Conservation (phyloP, 2,888 invertebrate species). For the Biston betularia region DNA sequence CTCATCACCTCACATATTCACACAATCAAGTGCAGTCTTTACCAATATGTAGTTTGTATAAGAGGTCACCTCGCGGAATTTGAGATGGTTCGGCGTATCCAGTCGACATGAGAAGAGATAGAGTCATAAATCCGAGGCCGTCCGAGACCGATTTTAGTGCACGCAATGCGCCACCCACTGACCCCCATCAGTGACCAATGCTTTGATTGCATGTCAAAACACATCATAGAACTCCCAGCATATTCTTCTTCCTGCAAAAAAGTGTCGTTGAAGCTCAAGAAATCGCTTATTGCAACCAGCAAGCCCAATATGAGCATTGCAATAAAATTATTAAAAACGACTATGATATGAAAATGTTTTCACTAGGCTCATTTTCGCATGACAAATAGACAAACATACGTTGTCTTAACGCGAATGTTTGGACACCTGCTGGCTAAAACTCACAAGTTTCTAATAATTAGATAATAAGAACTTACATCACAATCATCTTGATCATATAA, state of each 20-base stretch:
- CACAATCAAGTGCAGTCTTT: constrained; percentile 65
- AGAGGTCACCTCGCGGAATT: constrained; percentile 77
- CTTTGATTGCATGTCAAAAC: constrained; percentile 89
- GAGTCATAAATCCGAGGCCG: constrained; percentile 94
- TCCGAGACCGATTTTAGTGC: constrained; percentile 91
- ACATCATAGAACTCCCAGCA: constrained; percentile 95
- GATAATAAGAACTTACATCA: constrained; percentile 87
- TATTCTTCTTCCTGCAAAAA: constrained; percentile 93
- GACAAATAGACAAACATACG: too few species aligned
- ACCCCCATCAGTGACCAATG: constrained; percentile 93
- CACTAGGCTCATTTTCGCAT: too few species aligned
- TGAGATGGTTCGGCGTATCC: constrained; percentile 92
- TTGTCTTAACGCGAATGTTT: too few species aligned
- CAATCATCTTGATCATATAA: constrained; percentile 93
- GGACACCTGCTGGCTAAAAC: too few species aligned
- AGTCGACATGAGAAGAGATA: constrained; percentile 93
- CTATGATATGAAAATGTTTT: too few species aligned
- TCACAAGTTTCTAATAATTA: too few species aligned
- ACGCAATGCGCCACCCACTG: constrained; percentile 94
- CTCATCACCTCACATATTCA: constrained; percentile 34
- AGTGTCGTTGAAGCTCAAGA: neutral
- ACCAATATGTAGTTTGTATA: constrained; percentile 34
- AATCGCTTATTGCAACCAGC: neutral
- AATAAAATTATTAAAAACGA: too few species aligned
- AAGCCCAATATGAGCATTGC: too few species aligned